Evolutionary conservation across 2,888 invertebrate genomes (phyloP).

Genomic region (Chrysolina haemoptera): DNA sequence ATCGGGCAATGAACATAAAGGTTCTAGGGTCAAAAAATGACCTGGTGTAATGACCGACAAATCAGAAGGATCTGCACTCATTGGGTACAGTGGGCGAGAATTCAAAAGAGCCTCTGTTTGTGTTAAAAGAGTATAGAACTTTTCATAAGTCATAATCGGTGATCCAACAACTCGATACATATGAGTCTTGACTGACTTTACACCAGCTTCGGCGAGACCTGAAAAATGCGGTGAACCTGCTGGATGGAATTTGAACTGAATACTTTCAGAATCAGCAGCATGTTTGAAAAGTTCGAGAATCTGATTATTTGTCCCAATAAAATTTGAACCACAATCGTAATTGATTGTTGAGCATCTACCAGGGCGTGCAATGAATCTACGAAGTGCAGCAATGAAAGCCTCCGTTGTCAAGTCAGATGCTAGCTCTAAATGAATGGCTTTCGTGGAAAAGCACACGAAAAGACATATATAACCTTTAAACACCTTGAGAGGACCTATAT

Average conservation of each 20-base stretch:
- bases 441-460: not conserved
- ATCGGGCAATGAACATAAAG: not conserved
- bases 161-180: slow-evolving; percentile 4
- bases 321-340: slow-evolving; percentile 18
- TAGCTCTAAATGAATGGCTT: not conserved
- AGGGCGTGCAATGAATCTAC: not conserved
- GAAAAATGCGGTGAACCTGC: not conserved
- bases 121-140: no score
- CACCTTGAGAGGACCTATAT: not conserved
- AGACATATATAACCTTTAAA: slow-evolving; percentile 16
- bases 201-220: not conserved
- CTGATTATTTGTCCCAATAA: slow-evolving; percentile 1
- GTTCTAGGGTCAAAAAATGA: slow-evolving; percentile 23
- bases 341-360: slow-evolving; percentile 2
- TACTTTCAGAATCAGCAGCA: not conserved
- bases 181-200: slow-evolving; percentile 3
- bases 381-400: slow-evolving; percentile 8
- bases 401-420: not conserved
- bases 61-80: slow-evolving; percentile 2
- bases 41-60: not conserved
- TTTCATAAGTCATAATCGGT: not conserved
- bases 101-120: no score
- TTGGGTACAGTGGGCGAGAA: no score
- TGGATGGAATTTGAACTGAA: slow-evolving; percentile 7
- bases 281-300: not conserved